phyloP scores from a whole-genome alignment of 2,797 vertebrate species.

The Chanos chanos region DNA sequence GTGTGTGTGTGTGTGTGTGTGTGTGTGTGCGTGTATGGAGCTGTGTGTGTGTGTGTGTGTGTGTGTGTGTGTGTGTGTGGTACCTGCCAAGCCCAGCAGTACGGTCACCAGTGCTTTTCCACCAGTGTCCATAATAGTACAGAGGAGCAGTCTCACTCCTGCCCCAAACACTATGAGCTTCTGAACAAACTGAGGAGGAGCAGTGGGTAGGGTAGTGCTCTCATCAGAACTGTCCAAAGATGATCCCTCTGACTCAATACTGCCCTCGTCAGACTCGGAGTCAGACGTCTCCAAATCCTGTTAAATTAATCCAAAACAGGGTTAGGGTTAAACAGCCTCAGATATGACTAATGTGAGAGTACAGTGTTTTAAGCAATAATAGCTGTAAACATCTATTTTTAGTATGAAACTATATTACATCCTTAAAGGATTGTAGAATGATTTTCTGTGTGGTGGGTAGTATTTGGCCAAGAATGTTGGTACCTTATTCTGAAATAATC shows the following conservation, averaged over 20 bases:
- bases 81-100: conserved; percentile 78
- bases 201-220: conserved; percentile 32
- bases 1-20: no score
- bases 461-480: no score
- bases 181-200: conserved; percentile 65
- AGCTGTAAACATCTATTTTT: no score
- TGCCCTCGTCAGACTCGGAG: conserved; percentile 66
- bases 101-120: conserved; percentile 74
- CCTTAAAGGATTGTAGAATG: no score
- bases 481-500: no score
- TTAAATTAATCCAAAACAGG: no score
- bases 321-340: no score
- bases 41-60: neutral
- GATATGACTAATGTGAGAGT: no score
- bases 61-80: neutral
- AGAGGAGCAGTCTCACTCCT: conserved; percentile 64
- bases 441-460: neutral
- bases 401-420: no score
- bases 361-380: no score
- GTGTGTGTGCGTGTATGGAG: no score
- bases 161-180: conserved; percentile 68
- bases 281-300: conserved; percentile 63
- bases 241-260: conserved; percentile 55
- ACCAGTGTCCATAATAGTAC: conserved; percentile 66
- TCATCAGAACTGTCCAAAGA: conserved; percentile 64